Conservation (phyloP, 2,888 invertebrate genomes). For the Clunio marinus region DNA sequence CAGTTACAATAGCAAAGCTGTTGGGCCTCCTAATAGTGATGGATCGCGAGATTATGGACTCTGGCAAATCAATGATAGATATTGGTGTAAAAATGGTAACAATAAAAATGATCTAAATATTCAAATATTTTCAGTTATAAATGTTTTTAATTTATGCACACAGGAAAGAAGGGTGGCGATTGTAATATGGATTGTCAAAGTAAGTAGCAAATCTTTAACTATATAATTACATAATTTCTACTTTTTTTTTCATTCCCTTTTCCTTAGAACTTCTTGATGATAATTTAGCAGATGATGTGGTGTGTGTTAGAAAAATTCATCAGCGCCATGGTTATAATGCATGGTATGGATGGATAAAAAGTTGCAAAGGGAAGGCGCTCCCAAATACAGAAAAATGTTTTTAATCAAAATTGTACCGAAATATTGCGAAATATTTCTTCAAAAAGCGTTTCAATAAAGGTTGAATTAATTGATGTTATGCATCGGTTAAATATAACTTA, state of each 20-base stretch:
- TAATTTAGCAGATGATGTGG: slow-evolving; percentile 46
- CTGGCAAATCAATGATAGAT: slow-evolving; percentile 50
- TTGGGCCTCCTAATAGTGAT: slow-evolving; percentile 53
- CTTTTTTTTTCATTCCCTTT: too few species aligned
- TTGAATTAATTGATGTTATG: too few species aligned
- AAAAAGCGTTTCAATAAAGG: too few species aligned
- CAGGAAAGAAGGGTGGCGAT: slow-evolving; percentile 45
- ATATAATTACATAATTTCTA: too few species aligned
- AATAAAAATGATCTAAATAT: too few species aligned
- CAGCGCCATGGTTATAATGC: slow-evolving; percentile 48
- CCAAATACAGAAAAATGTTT: slow-evolving; percentile 44
- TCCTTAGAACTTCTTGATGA: slow-evolving; percentile 44
- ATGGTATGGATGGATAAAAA: slow-evolving; percentile 48
- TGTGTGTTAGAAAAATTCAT: slow-evolving; percentile 46
- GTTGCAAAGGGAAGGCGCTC: slow-evolving; percentile 44
- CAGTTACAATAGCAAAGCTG: slow-evolving; percentile 51
- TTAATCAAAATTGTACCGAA: too few species aligned
- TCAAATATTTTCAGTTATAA: too few species aligned
- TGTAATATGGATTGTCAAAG: slow-evolving; percentile 47
- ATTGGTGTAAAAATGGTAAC: slow-evolving; percentile 48
- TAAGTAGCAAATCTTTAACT: slow-evolving; percentile 17
- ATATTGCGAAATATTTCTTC: too few species aligned
- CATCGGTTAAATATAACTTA: too few species aligned
- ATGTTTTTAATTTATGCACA: too few species aligned
- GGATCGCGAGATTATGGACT: slow-evolving; percentile 52